These are phyloP conservation scores for Ephydatia muelleri DNA, from an alignment of 37 sponge, comb jelly and placozoan species.

Conservation along the genomic window DNA sequence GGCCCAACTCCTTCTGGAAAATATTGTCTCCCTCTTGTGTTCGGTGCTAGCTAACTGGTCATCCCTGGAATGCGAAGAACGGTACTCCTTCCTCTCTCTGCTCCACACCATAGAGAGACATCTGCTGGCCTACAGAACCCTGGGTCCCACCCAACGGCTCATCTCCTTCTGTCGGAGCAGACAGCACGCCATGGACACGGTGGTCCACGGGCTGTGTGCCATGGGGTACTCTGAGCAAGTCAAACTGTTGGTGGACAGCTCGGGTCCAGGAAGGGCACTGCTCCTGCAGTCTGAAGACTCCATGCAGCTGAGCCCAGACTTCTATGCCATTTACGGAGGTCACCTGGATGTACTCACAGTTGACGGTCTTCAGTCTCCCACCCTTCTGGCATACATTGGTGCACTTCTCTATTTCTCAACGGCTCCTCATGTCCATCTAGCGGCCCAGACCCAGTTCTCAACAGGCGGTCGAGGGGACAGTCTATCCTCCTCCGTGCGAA, in stretches of 20 bases:
- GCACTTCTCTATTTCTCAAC: background rate
- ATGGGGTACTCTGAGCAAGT: background rate
- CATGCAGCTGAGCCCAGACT: slow-evolving; percentile 31
- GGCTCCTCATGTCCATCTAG: background rate
- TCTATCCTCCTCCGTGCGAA: background rate
- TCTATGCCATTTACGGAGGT: slow-evolving; percentile 52
- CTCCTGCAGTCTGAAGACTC: background rate
- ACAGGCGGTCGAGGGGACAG: background rate
- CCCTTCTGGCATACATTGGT: background rate
- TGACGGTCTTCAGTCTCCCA: background rate
- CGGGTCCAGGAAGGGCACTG: background rate
- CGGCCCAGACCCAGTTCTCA: background rate
- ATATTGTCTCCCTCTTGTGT: background rate
- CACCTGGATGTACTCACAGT: slow-evolving; percentile 22
- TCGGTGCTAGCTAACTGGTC: background rate
- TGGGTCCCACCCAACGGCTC: background rate
- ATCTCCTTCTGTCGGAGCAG: background rate
- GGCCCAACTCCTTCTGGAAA: background rate
- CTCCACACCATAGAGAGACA: background rate
- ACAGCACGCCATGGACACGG: background rate
- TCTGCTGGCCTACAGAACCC: background rate
- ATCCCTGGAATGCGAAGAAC: background rate
- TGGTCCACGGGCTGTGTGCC: background rate
- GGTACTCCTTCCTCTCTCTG: background rate
- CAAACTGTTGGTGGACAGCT: background rate